Evolutionary conservation across 2,797 vertebrate species (phyloP).

Genomic region (Eulemur rubriventer): DNA sequence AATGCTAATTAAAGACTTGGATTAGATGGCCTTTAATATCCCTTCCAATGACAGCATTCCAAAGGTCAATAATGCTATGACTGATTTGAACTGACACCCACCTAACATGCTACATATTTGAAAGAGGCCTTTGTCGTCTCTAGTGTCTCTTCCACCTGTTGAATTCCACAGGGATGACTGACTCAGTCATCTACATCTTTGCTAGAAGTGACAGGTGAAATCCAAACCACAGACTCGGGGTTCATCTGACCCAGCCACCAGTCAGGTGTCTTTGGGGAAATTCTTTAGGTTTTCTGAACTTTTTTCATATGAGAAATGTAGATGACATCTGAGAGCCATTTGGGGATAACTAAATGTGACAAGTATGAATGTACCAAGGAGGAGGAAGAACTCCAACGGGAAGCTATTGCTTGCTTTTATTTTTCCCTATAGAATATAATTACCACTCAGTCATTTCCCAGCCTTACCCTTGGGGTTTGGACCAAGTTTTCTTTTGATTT

Average conservation of each 20-base stretch:
- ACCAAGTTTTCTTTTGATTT: background rate
- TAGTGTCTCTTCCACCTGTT: background rate
- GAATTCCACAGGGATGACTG: background rate
- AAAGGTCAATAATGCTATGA: background rate
- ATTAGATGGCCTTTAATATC: background rate
- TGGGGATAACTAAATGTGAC: background rate
- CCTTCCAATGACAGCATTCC: background rate
- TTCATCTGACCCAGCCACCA: background rate
- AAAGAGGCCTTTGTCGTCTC: background rate
- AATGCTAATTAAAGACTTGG: background rate
- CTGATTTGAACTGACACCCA: background rate
- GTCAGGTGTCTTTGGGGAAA: background rate
- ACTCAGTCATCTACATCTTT: background rate
- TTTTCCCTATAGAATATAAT: background rate
- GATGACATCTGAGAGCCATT: background rate
- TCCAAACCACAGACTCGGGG: background rate
- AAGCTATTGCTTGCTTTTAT: background rate
- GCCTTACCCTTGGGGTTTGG: fast-evolving
- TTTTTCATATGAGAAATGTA: background rate
- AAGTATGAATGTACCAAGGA: background rate
- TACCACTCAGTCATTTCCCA: background rate
- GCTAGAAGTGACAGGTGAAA: background rate
- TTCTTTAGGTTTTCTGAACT: background rate
- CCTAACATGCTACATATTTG: background rate
- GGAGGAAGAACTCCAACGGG: background rate